Conservation (phyloP, 2,888 invertebrate species). For the Ptychoptera contaminata region DNA sequence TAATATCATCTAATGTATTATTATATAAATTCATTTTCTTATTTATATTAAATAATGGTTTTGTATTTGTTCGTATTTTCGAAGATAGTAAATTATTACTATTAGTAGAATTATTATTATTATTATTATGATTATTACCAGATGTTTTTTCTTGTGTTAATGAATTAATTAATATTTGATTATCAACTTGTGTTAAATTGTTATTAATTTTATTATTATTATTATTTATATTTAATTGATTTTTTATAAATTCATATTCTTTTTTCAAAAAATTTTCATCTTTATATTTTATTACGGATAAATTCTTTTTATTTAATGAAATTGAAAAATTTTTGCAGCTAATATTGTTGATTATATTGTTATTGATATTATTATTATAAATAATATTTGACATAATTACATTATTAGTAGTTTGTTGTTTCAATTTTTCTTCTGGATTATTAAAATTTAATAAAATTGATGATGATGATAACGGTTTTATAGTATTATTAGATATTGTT, state of each 20-base stretch:
- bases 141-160: background rate
- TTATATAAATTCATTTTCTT: constrained; percentile 11
- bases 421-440: too few relatives aligned
- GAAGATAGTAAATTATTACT: constrained; percentile 4
- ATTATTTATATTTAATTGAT: constrained; percentile 18
- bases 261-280: constrained; percentile 27
- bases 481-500: too few relatives aligned
- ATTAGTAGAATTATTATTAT: constrained; percentile 8
- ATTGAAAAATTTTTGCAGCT: background rate
- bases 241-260: constrained; percentile 28
- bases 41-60: background rate
- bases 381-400: too few relatives aligned
- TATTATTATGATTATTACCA: background rate
- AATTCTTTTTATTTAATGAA: background rate
- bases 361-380: too few relatives aligned
- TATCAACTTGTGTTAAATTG: too few relatives aligned
- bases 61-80: background rate
- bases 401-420: too few relatives aligned
- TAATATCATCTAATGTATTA: constrained; percentile 13
- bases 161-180: background rate
- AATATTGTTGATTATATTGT: background rate
- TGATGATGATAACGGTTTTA: too few relatives aligned
- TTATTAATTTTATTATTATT: constrained; percentile 5
- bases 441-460: too few relatives aligned
- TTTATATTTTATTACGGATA: constrained; percentile 16